These are phyloP conservation scores for Pogonocherus hispidulus DNA, from an alignment of 2,888 invertebrate species.

Conservation along the genomic window DNA sequence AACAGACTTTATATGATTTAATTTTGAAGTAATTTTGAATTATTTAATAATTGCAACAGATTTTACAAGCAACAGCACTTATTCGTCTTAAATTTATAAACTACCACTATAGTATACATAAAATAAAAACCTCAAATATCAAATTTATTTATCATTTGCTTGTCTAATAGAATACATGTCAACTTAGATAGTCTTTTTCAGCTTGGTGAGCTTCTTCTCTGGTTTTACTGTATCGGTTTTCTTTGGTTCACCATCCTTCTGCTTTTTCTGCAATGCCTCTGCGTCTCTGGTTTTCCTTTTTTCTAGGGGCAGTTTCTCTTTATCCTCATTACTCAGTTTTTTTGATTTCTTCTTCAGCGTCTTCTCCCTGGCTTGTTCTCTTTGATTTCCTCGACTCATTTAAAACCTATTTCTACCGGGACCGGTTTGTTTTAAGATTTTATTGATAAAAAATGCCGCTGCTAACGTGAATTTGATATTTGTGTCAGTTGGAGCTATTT, in stretches of 20 bases:
- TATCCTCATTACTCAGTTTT: slow-evolving; percentile 27
- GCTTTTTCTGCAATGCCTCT: slow-evolving; percentile 49
- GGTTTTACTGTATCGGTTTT: slow-evolving; percentile 11
- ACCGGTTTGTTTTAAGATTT: background rate
- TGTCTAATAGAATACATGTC: background rate
- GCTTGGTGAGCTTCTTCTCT: slow-evolving; percentile 13
- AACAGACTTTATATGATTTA: too few relatives aligned
- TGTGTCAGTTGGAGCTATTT: background rate
- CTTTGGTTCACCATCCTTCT: slow-evolving; percentile 34
- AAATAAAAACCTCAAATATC: background rate
- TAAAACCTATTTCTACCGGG: background rate
- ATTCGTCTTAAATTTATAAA: too few relatives aligned
- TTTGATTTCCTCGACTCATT: slow-evolving; percentile 54
- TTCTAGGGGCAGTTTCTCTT: slow-evolving; percentile 44
- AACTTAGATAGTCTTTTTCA: background rate
- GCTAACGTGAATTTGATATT: slow-evolving; percentile 21
- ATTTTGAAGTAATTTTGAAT: too few relatives aligned
- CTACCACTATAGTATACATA: too few relatives aligned
- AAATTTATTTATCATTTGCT: background rate
- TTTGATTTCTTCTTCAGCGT: slow-evolving; percentile 48
- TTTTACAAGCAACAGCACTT: too few relatives aligned
- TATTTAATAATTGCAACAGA: too few relatives aligned
- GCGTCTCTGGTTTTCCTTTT: slow-evolving; percentile 51
- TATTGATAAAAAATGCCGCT: background rate
- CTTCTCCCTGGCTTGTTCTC: slow-evolving; percentile 50